These are phyloP conservation scores for Drosophila robusta DNA, from an alignment of 2,888 invertebrate species.

Conservation along the genomic window DNA sequence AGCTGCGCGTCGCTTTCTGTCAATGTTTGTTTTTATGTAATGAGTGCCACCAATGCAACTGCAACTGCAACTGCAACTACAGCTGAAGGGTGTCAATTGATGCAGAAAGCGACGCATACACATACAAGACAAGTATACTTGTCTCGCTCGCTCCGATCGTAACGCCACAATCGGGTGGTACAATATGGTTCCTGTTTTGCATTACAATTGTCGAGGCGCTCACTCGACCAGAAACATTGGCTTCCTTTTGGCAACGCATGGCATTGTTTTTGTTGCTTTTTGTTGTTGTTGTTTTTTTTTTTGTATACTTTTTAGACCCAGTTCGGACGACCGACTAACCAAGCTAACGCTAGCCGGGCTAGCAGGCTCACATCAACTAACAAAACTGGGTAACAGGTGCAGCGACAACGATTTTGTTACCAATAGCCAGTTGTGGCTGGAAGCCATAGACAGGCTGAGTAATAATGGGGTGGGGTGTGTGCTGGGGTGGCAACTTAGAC, in stretches of 20 bases:
- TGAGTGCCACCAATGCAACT: conserved; percentile 36
- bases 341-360: conserved; percentile 42
- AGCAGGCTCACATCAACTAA: conserved; percentile 38
- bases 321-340: conserved; percentile 73
- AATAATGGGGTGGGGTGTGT: conserved; percentile 28
- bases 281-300: conserved; percentile 22
- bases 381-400: conserved; percentile 76
- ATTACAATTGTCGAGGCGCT: conserved; percentile 68
- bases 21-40: conserved; percentile 68
- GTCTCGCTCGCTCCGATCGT: conserved; percentile 22
- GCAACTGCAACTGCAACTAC: conserved; percentile 42
- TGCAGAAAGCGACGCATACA: conserved; percentile 65
- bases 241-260: conserved; percentile 64
- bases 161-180: conserved; percentile 27
- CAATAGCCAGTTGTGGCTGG: conserved; percentile 56
- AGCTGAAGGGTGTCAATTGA: conserved; percentile 76
- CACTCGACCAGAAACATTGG: conserved; percentile 78
- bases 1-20: conserved; percentile 40
- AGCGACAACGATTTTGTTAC: conserved; percentile 58
- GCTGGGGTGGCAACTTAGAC: conserved; percentile 16
- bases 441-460: conserved; percentile 63
- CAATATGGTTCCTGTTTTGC: conserved; percentile 78
- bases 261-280: conserved; percentile 31
- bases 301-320: conserved; percentile 56
- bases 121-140: not conserved